Percentiles rank a stretch among this genome's conserved stretches.
phyloP scores from a whole-genome alignment of 2,797 vertebrate genomes.

The Microctenopoma stevenorrisi region DNA sequence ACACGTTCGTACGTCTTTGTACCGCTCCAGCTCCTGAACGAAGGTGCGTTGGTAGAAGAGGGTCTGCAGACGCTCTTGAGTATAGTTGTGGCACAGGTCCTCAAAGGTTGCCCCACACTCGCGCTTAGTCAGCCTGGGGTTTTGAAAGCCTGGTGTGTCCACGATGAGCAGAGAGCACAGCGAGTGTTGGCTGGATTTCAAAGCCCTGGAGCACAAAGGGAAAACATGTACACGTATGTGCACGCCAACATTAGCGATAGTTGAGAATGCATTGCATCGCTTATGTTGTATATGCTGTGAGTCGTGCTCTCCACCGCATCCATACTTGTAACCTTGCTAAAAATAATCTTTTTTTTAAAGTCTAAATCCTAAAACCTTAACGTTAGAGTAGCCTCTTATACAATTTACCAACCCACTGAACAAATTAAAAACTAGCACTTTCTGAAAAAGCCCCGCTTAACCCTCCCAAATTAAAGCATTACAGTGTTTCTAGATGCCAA shows the following conservation, averaged over 20 bases:
- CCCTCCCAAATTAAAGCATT: background rate
- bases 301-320: background rate
- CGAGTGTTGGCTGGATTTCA: constrained; percentile 95
- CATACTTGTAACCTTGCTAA: constrained; percentile 16
- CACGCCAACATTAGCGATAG: constrained; percentile 19
- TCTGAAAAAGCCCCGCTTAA: background rate
- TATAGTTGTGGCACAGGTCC: constrained; percentile 97
- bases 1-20: constrained; percentile 90
- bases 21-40: constrained; percentile 92
- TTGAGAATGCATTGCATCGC: constrained; percentile 35
- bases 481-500: background rate
- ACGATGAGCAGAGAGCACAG: constrained; percentile 94
- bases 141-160: constrained; percentile 96
- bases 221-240: constrained; percentile 20
- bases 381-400: background rate
- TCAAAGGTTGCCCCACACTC: constrained; percentile 92
- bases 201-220: constrained; percentile 83
- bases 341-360: constrained; percentile 3
- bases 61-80: constrained; percentile 94
- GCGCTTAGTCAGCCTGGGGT: constrained; percentile 87
- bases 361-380: background rate
- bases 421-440: background rate
- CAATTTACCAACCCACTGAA: background rate
- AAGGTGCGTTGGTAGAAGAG: constrained; percentile 95
- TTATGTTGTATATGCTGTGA: too few species aligned